phyloP scores from a whole-genome alignment of 2,797 vertebrate genomes.

The Microctenopoma stevenorrisi region DNA sequence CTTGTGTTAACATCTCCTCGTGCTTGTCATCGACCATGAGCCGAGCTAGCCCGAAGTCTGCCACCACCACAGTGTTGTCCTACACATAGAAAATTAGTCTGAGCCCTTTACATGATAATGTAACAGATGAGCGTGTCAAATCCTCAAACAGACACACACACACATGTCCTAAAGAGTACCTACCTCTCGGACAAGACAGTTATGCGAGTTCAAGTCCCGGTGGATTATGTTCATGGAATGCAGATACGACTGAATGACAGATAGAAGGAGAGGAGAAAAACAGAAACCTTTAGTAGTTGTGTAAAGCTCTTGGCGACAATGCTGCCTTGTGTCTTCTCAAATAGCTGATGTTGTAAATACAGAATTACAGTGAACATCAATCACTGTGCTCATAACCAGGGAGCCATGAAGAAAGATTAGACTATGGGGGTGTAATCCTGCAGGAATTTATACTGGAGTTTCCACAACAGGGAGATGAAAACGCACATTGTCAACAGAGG shows the following conservation, averaged over 20 bases:
- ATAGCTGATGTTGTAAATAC: conserved; percentile 25
- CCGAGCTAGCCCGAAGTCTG: conserved; percentile 94
- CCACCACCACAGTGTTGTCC: conserved; percentile 96
- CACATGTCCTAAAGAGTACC: conserved; percentile 54
- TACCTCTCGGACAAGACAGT: conserved; percentile 97
- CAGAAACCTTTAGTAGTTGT: conserved; percentile 26
- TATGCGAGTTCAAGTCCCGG: conserved; percentile 97
- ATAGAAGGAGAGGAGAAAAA: conserved; percentile 19
- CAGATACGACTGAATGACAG: conserved; percentile 89
- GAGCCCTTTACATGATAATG: too few relatives aligned
- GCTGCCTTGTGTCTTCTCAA: conserved; percentile 35
- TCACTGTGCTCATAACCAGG: conserved; percentile 37
- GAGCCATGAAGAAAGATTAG: conserved; percentile 9
- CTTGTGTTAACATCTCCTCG: conserved; percentile 79
- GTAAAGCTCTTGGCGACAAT: conserved; percentile 42
- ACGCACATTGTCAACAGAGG: background rate
- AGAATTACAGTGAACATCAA: conserved; percentile 46
- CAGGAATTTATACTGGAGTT: conserved; percentile 49
- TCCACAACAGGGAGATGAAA: conserved; percentile 24
- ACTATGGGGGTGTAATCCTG: conserved; percentile 33
- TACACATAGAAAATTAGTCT: conserved; percentile 51
- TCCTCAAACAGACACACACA: background rate
- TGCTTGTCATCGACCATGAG: conserved; percentile 95
- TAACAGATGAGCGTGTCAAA: conserved; percentile 23
- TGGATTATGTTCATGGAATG: conserved; percentile 99